Evolutionary conservation across 1,140 invertebrate species (phyloP).

Genomic region (Sinella curviseta): DNA sequence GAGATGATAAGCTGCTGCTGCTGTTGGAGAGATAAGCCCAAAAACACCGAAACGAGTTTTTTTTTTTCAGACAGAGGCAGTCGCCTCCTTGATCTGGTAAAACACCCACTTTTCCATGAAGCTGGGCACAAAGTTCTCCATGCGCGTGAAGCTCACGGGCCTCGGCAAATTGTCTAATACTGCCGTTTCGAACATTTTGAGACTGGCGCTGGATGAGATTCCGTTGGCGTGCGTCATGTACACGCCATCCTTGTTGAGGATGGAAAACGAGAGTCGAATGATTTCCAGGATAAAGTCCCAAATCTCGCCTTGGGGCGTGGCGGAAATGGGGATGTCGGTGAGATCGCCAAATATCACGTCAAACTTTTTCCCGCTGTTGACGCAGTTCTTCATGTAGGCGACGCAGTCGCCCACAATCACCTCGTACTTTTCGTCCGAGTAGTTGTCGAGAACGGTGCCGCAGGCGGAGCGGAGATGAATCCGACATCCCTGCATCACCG

Average conservation of each 20-base stretch:
- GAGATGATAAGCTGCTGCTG: too few relatives aligned
- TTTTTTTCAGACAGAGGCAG: background rate
- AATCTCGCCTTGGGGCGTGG: constrained; percentile 70
- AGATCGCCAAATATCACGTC: constrained; percentile 90
- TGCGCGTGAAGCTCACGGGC: constrained; percentile 70
- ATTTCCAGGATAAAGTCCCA: constrained; percentile 85
- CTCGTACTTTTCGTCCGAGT: constrained; percentile 65
- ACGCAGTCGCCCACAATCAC: constrained; percentile 88
- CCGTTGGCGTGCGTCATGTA: constrained; percentile 87
- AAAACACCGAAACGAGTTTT: background rate
- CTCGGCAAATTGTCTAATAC: constrained; percentile 49
- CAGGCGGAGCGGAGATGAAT: constrained; percentile 79
- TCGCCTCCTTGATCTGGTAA: constrained; percentile 62
- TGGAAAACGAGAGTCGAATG: constrained; percentile 72
- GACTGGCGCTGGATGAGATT: constrained; percentile 69
- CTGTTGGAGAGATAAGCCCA: too few relatives aligned
- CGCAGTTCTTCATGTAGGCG: constrained; percentile 74
- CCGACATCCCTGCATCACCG: constrained; percentile 81
- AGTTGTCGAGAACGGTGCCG: constrained; percentile 77
- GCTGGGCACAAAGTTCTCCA: constrained; percentile 78
- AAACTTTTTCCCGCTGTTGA: constrained; percentile 75
- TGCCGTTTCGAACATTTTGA: constrained; percentile 77
- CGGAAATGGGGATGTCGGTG: constrained; percentile 83
- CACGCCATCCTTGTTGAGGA: constrained; percentile 75
- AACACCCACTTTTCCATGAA: constrained; percentile 89